A percentile compares a stretch with the other conserved stretches of the same genome.
Evolutionary conservation across 2,797 vertebrate species (phyloP).

Genomic region (Lepus townsendii): DNA sequence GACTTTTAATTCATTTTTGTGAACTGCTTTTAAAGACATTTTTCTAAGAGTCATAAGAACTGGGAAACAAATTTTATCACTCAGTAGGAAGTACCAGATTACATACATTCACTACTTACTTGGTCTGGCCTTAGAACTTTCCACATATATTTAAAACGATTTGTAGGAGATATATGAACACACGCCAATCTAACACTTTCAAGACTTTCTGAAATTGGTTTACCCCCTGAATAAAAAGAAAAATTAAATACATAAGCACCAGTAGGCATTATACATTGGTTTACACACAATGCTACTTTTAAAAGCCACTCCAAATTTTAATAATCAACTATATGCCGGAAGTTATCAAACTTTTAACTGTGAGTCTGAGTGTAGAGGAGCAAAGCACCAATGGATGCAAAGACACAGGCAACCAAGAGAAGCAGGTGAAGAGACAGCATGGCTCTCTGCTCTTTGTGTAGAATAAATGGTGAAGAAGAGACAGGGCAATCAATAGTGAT

Average conservation of each 20-base stretch:
- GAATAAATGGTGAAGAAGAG: background rate
- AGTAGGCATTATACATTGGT: constrained; percentile 43
- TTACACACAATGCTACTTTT: constrained; percentile 31
- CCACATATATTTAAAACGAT: constrained; percentile 85
- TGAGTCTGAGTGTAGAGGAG: background rate
- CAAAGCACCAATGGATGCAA: background rate
- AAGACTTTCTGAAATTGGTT: constrained; percentile 82
- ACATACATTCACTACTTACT: constrained; percentile 80
- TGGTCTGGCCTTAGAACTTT: constrained; percentile 82
- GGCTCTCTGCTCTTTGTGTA: background rate
- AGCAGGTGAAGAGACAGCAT: background rate
- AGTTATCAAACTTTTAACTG: background rate
- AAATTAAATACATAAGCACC: constrained; percentile 60
- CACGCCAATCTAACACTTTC: constrained; percentile 78
- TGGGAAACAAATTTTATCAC: constrained; percentile 29
- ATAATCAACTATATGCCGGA: background rate
- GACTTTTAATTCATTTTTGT: constrained; percentile 60
- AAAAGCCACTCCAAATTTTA: background rate
- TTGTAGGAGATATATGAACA: constrained; percentile 83
- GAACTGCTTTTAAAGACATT: constrained; percentile 61
- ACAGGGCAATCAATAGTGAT: background rate
- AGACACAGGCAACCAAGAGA: background rate
- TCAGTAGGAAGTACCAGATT: constrained; percentile 16
- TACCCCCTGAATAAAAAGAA: constrained; percentile 79
- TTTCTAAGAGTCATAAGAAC: constrained; percentile 27